phyloP scores from a whole-genome alignment of 2,888 invertebrate genomes.

The Pseudolycoriella hygida region DNA sequence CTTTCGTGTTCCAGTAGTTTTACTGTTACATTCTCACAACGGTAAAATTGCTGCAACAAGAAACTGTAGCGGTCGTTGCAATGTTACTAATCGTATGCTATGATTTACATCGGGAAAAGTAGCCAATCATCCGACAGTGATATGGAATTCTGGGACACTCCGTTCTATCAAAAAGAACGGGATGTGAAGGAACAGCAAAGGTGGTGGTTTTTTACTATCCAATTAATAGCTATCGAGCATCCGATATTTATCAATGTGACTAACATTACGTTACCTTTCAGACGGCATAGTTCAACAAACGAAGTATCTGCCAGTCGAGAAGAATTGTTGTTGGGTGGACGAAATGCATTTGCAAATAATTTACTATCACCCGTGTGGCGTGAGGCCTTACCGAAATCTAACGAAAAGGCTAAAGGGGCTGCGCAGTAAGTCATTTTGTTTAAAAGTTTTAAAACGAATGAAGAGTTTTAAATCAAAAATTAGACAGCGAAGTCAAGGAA shows the following conservation, averaged over 20 bases:
- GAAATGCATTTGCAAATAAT: background rate
- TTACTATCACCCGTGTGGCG: conserved; percentile 4
- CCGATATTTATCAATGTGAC: conserved; percentile 18
- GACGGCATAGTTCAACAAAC: conserved; percentile 5
- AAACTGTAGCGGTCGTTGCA: background rate
- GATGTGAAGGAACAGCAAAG: conserved; percentile 17
- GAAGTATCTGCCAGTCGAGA: conserved; percentile 8
- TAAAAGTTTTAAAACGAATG: too few species aligned
- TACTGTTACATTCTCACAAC: background rate
- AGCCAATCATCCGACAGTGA: conserved; percentile 36
- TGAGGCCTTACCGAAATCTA: background rate
- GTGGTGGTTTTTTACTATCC: conserved; percentile 5
- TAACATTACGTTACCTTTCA: background rate
- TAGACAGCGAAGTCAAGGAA: too few species aligned
- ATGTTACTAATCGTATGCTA: conserved; percentile 2
- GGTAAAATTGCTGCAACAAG: too few species aligned
- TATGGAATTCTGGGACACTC: conserved; percentile 40
- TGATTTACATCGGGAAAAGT: too few species aligned
- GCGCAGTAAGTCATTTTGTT: background rate
- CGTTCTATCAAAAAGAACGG: conserved; percentile 28
- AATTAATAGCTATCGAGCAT: conserved; percentile 9
- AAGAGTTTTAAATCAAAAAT: too few species aligned
- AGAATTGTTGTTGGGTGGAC: conserved; percentile 9
- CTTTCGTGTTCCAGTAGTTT: too few species aligned
- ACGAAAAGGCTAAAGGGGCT: background rate